Conservation (phyloP, 2,113 vertebrate species). For the Elephantulus edwardii region DNA sequence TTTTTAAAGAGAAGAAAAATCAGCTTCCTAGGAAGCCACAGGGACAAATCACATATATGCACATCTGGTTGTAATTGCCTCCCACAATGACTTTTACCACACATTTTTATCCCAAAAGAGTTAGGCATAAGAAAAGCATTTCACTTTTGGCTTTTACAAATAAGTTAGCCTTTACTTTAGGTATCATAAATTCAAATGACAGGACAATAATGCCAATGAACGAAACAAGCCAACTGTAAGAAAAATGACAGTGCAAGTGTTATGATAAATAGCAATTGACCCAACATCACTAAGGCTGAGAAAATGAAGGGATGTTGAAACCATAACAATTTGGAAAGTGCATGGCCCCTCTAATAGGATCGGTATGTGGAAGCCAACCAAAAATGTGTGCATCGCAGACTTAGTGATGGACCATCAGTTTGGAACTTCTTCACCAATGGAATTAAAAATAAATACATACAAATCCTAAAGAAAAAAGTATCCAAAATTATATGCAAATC, state of each 20-base stretch:
- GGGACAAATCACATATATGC: neutral
- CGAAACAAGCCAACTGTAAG: neutral
- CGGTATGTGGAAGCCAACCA: neutral
- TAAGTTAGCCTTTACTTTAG: neutral
- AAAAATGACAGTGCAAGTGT: neutral
- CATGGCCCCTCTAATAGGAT: neutral
- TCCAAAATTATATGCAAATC: neutral
- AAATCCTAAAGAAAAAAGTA: neutral
- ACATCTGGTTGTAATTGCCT: neutral
- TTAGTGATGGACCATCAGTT: neutral
- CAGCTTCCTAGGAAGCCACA: neutral
- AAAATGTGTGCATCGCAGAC: neutral
- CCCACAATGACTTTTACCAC: neutral
- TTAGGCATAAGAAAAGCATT: neutral
- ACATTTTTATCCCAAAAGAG: neutral
- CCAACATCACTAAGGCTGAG: neutral
- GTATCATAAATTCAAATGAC: neutral
- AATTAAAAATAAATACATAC: neutral
- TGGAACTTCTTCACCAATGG: neutral
- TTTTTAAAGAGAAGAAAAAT: neutral
- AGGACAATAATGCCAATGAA: neutral
- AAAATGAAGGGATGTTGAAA: neutral
- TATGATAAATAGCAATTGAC: neutral
- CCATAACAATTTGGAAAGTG: neutral
- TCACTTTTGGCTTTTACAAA: neutral